Evolutionary conservation across 2,888 invertebrate genomes (phyloP), one percentile per base, ranked within the genome.

Genomic region (Hypolimnas misippus): DNA sequence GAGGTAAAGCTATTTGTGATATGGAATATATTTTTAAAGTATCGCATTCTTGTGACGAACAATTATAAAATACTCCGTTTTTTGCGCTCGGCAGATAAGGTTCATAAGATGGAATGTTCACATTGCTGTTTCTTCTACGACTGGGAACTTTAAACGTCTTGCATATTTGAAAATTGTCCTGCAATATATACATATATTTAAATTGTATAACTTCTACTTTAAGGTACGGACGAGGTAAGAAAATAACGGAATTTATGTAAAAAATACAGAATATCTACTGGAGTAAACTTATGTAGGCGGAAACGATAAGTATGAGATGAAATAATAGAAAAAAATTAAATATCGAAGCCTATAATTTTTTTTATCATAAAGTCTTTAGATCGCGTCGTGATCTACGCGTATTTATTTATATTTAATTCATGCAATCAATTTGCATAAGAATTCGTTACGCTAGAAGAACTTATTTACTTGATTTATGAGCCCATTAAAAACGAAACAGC

Each of bases 51-150:
- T 69, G 25, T 1, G 66, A 66, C 3, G 84, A 71, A 62, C 91
- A 91, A 58, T 84, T 80, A 66, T 82, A 89, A 57, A 89, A 78
- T 17, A 76, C 49, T 10, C 76, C 57, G 17, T 65, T 62, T 54
- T 81, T 74, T 8, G 71, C 64, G 66, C 84, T 83, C 31, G 91
- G 89, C 66, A 91, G 82, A 67, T 84, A 89, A 3, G 89, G 89
- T 66, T 89, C 87, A 62, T 88, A 80, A n/a, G 79, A 78, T 6
- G 89, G 89, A 17, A 76, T 46, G n/a, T 73, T 72, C 51, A 70
- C 65, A 38, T 70, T 71, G 57, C 63, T 54, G 49, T 65, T 61
- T 57, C 53, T 75, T 59, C 83, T 78, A 44, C 81, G 82, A 62
- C 59, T 64, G 1, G 73, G 57, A 67, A 70, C 72, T 52, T 65